Conservation (phyloP, 2,113 vertebrate genomes). For the Abramis brama region DNA sequence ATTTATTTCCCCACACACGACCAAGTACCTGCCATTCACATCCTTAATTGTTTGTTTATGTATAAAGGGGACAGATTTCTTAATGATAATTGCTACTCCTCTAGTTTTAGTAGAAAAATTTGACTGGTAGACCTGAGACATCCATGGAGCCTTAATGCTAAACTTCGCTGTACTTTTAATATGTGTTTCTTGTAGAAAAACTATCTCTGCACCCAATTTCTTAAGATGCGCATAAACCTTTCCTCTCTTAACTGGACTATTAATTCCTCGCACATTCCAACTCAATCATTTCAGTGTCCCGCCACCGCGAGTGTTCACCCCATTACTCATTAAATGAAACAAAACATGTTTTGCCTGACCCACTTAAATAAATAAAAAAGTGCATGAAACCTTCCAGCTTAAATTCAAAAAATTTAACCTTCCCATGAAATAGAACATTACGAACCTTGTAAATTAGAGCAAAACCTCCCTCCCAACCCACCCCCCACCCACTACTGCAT, state of each 20-base stretch:
- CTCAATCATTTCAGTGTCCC: neutral
- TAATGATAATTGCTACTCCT: neutral
- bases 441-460: neutral
- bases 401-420: neutral
- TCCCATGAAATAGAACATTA: neutral
- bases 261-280: neutral
- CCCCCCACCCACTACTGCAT: neutral
- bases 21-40: neutral
- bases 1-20: neutral
- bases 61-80: conserved; percentile 5
- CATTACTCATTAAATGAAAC: neutral
- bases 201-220: neutral
- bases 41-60: neutral
- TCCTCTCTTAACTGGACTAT: neutral
- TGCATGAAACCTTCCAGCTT: neutral
- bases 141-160: neutral
- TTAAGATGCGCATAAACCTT: neutral
- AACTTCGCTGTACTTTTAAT: neutral
- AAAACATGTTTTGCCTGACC: neutral
- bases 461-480: neutral
- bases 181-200: neutral
- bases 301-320: neutral
- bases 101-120: neutral
- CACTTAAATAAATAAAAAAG: neutral
- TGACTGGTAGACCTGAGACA: neutral